Base-by-base conservation (phyloP, 1,140 invertebrate species). In the Babylonia areolata region DNA sequence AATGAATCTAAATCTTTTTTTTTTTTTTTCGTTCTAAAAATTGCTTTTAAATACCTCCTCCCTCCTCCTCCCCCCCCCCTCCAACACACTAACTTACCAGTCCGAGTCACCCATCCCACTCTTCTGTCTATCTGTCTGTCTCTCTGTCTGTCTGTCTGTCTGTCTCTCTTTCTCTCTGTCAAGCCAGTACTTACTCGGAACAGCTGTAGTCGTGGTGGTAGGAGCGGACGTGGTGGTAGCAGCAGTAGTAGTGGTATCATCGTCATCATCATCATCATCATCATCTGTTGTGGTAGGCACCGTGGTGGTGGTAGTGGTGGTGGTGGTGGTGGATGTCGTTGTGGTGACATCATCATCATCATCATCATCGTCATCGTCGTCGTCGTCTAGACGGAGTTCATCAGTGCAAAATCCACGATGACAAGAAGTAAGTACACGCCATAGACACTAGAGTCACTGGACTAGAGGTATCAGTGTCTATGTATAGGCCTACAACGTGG, bases 101-200 rank as follows among this genome's bases (percentile, higher is more conserved):
- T 51, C 20, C 9, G 20, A 51, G 20, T 51, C 9, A 2, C 33
- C 37, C 33, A 3, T 9, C 73, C 35, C 73, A 6, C 33, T 75
- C 73, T 39, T 78, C 77, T 79, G 6, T 17, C 37, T 79, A 39
- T 42, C 77, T 79, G 77, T 28, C 37, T 79, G 77, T 40, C 77
- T 79, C 37, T 40, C 77, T 79, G 15, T 42, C 15, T 79, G 37
- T 79, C 37, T 42, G 23, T 42, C 37, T 79, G 37, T 42, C 39
- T 79, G 77, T 79, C 39, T 31, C 46, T 42, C n/a, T 51, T 23
- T 46, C 31, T 81, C 17, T 46, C 42, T 35, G 33, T 81, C 40
- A 2, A 58, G 28, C 2, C 33, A 11, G 31, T 35, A 71, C 83
- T 84, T 46, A 77, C 83, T 51, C 3, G 73, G 39, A 2, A 42